Base-by-base conservation (phyloP, 2,888 invertebrate species). In the Melinopterus prodromus region DNA sequence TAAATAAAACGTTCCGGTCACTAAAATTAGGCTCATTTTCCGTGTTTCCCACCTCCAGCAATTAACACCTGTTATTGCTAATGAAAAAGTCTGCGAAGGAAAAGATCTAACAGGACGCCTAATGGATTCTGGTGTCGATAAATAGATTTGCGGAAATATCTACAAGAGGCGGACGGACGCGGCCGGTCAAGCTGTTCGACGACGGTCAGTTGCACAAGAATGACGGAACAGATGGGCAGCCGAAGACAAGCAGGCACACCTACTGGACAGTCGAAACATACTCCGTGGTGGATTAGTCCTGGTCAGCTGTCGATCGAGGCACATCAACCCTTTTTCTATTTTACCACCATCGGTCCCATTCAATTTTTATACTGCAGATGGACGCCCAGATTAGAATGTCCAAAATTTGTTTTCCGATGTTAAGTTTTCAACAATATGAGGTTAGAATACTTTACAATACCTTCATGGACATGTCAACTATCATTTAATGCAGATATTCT, bases 71-170 rank as follows among this genome's bases (percentile, higher is more conserved):
- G 53, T 53, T 26, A 26, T 26, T 9, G 53, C 53, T 53, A 53
- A 53, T 53, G 26, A 53, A 53, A 53, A 53, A 53, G 53, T 53
- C 53, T 53, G 53, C 53, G 53, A 9, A 53, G 53, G 53, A 53
- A 53, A 53, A 53, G 12, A 26, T 35, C 35, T 74, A 26, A 74
- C 74, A 74, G 74, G 74, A 36, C 74, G 74, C 74, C 74, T 74
- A 74, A 74, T 74, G 74, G 74, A 74, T 37, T 74, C 74, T 35
- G 35, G 9, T 53, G 53, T 53, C 53, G 74, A 35, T 74, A 74
- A 74, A 74, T 74, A 74, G 74, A 74, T 74, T 74, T 74, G 74
- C 74, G 74, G 74, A 74, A 74, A 74, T 37, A 74, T 74, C 74
- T 12, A 37, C 36, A 16, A 53, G 53, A 53, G 12, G 12, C 53